These are phyloP conservation scores for Erebia aethiops DNA, from an alignment of 2,888 invertebrate species.

Conservation along the genomic window DNA sequence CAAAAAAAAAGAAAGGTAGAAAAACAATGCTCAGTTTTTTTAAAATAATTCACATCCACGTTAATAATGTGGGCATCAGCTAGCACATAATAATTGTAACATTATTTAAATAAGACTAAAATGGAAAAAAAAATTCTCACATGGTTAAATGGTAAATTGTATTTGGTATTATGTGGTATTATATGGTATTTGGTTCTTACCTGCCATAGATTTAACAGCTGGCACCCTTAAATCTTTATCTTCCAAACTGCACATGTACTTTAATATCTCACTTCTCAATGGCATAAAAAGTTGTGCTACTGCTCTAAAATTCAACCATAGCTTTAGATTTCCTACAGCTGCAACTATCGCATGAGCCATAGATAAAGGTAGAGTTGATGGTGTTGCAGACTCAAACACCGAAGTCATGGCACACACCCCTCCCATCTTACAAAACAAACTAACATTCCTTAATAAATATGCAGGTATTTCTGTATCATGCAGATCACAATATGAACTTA, in stretches of 20 bases:
- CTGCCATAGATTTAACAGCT: conserved; percentile 96
- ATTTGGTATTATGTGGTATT: too few relatives aligned
- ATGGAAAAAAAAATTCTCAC: too few relatives aligned
- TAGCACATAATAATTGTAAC: too few relatives aligned
- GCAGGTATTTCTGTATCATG: conserved; percentile 97
- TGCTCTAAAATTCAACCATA: conserved; percentile 96
- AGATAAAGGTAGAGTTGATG: conserved; percentile 90
- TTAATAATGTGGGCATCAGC: too few relatives aligned
- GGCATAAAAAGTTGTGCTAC: conserved; percentile 95
- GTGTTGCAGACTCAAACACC: conserved; percentile 90
- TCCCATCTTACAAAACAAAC: conserved; percentile 95
- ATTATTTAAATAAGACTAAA: too few relatives aligned
- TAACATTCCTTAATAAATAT: conserved; percentile 95
- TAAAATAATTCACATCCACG: too few relatives aligned
- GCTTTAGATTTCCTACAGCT: conserved; percentile 94
- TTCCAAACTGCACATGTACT: conserved; percentile 96
- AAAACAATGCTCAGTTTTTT: too few relatives aligned
- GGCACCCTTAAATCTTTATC: conserved; percentile 95
- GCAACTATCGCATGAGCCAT: conserved; percentile 96
- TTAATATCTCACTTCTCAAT: conserved; percentile 91
- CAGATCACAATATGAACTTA: conserved; percentile 93
- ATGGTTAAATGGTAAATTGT: too few relatives aligned
- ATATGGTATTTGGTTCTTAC: conserved; percentile 68
- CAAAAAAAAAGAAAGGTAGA: too few relatives aligned
- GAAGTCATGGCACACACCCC: conserved; percentile 94